Conservation (phyloP, 1,140 invertebrate species). For the Maniola jurtina region DNA sequence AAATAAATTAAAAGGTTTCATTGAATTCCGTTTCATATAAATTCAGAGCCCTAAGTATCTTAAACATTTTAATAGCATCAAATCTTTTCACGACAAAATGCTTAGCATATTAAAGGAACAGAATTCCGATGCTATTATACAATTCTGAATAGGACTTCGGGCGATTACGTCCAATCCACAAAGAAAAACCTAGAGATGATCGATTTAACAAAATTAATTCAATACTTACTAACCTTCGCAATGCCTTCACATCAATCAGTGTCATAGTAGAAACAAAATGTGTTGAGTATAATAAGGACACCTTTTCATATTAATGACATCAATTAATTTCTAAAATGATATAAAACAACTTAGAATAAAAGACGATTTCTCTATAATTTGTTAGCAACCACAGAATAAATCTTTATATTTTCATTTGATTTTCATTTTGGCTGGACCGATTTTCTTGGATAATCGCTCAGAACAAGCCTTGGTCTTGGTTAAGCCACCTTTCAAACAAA, state of each 20-base stretch:
- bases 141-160: conserved; percentile 5
- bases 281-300: not conserved
- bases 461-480: no score
- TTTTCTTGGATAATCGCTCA: no score
- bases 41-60: not conserved
- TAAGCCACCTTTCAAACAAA: no score
- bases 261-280: not conserved
- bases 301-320: no score
- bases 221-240: not conserved
- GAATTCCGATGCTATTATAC: conserved; percentile 2
- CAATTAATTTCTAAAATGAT: no score
- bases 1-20: not conserved
- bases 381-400: no score
- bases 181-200: not conserved
- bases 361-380: not conserved
- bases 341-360: not conserved
- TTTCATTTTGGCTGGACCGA: no score
- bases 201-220: not conserved
- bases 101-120: not conserved
- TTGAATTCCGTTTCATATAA: not conserved
- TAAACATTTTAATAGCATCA: not conserved
- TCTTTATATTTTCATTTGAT: no score
- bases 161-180: conserved; percentile 1
- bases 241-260: not conserved
- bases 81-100: conserved; percentile 7